Base-by-base conservation (phyloP, 1,140 invertebrate species). In the Orchestia grillus region DNA sequence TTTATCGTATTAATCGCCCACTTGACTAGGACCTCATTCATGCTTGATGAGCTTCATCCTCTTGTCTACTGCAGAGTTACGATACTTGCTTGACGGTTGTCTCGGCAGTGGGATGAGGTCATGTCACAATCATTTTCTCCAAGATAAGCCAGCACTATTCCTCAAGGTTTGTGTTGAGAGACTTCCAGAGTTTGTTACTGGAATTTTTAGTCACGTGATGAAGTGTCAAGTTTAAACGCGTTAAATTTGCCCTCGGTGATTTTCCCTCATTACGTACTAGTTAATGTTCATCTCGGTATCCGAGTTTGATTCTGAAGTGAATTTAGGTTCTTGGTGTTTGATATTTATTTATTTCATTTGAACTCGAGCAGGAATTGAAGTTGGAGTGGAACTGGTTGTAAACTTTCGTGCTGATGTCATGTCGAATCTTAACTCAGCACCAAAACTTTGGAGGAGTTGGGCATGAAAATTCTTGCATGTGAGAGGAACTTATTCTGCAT, bases 1-100 rank as follows among this genome's bases (percentile, higher is more conserved):
- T 36, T 77, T 36, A 77, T 77, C 62, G 28, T 44, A 41, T 41
- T 90, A 90, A 90, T 90, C n/a, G 88, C 43, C 43, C 88, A 44
- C 43, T 90, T 90, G 43, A 90, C 88, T 90, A 42, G 42, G 88
- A 90, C 43, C 43, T 90, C 42, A 77, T 77, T 77, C 28, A 77
- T 77, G 62, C 62, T 77, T 77, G 62, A 90, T 90, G 88, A 90
- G 88, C 41, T 90, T 90, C 88, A 42, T 90, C 88, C 88, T 90
- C 62, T 77, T 15, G 62, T 77, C 62, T 77, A 77, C 62, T 77
- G 28, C 28, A 77, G 62, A 77, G 11, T 77, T 77, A 53, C 36
- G 62, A 77, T 77, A 77, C 62, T 77, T 77, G 11, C 62, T 77
- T 77, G 36, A 3, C 36, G 15, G 62, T 36, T 36, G 62, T 15